These are phyloP conservation scores for Scomberomorus guttatus DNA, from an alignment of 2,797 vertebrate genomes.

Conservation along the genomic window DNA sequence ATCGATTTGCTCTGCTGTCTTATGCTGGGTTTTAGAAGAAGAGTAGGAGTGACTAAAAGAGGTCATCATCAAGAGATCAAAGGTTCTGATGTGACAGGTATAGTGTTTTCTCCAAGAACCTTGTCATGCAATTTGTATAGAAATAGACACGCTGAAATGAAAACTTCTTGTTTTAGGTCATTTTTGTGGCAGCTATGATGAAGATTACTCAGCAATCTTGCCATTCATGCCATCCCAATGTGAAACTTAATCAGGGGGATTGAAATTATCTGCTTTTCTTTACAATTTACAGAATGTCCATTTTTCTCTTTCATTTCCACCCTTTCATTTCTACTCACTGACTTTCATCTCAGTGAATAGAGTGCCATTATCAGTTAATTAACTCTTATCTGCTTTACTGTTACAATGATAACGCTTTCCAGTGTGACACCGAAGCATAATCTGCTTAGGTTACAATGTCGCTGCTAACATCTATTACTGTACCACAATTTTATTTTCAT, in stretches of 20 bases:
- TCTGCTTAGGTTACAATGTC: slow-evolving; percentile 57
- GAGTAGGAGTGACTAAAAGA: slow-evolving; percentile 53
- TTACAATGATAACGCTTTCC: slow-evolving; percentile 71
- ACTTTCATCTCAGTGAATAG: slow-evolving; percentile 71
- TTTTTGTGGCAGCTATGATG: slow-evolving; percentile 55
- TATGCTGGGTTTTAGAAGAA: slow-evolving; percentile 17
- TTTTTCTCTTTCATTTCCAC: slow-evolving; percentile 60
- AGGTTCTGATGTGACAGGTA: slow-evolving; percentile 55
- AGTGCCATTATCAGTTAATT: slow-evolving; percentile 82
- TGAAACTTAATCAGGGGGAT: slow-evolving; percentile 70
- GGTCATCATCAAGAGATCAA: slow-evolving; percentile 65
- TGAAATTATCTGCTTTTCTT: slow-evolving; percentile 71
- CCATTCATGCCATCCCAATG: slow-evolving; percentile 38
- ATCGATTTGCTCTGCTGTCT: slow-evolving; percentile 59
- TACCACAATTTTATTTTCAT: slow-evolving; percentile 54
- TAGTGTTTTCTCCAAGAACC: slow-evolving; percentile 36
- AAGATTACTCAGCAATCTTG: slow-evolving; percentile 60
- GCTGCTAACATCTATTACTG: slow-evolving; percentile 33
- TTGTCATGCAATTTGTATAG: slow-evolving; percentile 46
- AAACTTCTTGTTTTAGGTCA: slow-evolving; percentile 31
- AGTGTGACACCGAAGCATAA: slow-evolving; percentile 58
- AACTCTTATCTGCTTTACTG: slow-evolving; percentile 75
- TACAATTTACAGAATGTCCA: slow-evolving; percentile 55
- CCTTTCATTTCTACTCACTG: slow-evolving; percentile 65
- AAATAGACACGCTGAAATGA: slow-evolving; percentile 59